Evolutionary conservation across 2,113 vertebrate genomes (phyloP).

Genomic region (Petaurus breviceps): DNA sequence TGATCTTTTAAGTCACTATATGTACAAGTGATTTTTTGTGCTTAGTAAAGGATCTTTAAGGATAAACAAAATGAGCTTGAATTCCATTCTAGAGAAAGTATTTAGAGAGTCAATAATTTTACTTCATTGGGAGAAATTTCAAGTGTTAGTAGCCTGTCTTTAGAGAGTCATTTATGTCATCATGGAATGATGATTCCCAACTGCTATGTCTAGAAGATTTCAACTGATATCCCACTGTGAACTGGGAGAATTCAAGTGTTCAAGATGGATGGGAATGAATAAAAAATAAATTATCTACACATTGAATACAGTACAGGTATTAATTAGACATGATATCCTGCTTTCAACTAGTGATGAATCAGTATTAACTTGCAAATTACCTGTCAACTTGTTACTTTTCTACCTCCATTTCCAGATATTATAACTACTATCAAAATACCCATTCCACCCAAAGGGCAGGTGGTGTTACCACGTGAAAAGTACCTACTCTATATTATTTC

Average conservation of each 20-base stretch:
- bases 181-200: not conserved
- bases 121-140: not conserved
- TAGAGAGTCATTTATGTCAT: not conserved
- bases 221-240: not conserved
- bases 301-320: not conserved
- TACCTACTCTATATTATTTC: not conserved
- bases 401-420: not conserved
- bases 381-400: not conserved
- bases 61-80: not conserved
- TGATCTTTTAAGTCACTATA: not conserved
- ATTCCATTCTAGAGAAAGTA: not conserved
- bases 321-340: not conserved
- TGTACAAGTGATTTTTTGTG: not conserved
- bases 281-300: not conserved
- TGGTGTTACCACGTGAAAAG: not conserved
- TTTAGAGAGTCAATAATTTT: not conserved
- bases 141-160: not conserved
- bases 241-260: not conserved
- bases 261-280: not conserved
- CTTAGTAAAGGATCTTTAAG: not conserved
- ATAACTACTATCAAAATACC: not conserved
- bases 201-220: not conserved
- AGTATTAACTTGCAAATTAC: not conserved
- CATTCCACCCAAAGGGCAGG: not conserved
- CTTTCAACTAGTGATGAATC: not conserved